Conservation (phyloP, 2,888 invertebrate genomes). For the Drosophila prolongata region DNA sequence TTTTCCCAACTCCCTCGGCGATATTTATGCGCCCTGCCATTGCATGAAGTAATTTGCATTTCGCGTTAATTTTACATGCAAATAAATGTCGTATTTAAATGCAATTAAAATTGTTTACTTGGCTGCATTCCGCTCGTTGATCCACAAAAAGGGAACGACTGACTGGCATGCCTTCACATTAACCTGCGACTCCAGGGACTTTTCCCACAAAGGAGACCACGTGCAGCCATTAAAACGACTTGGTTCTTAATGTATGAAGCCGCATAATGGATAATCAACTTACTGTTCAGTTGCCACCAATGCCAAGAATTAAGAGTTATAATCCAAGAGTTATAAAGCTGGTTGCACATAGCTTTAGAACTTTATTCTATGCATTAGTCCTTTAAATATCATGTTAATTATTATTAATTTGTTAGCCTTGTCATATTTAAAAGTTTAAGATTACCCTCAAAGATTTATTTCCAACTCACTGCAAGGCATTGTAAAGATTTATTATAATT, state of each 20-base stretch:
- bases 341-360: too few species aligned
- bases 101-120: slow-evolving; percentile 82
- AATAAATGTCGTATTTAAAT: slow-evolving; percentile 84
- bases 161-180: slow-evolving; percentile 29
- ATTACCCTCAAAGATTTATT: not conserved
- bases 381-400: too few species aligned
- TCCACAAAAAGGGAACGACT: slow-evolving; percentile 6
- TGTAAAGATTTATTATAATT: not conserved
- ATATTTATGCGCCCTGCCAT: slow-evolving; percentile 55
- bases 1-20: slow-evolving; percentile 15
- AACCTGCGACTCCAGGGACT: slow-evolving; percentile 5
- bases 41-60: slow-evolving; percentile 79
- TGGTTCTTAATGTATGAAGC: slow-evolving; percentile 68
- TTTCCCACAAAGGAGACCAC: slow-evolving; percentile 7
- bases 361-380: too few species aligned
- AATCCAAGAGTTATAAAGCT: too few species aligned
- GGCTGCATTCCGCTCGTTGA: slow-evolving; percentile 58
- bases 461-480: not conserved
- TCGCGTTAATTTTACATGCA: slow-evolving; percentile 82
- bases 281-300: not conserved
- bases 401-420: too few species aligned
- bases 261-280: slow-evolving; percentile 54
- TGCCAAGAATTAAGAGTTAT: too few species aligned
- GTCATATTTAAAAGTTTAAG: too few species aligned
- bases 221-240: slow-evolving; percentile 50